These are phyloP conservation scores for Phylloscopus trochiloides DNA, from an alignment of 2,113 vertebrate genomes.

Conservation along the genomic window DNA sequence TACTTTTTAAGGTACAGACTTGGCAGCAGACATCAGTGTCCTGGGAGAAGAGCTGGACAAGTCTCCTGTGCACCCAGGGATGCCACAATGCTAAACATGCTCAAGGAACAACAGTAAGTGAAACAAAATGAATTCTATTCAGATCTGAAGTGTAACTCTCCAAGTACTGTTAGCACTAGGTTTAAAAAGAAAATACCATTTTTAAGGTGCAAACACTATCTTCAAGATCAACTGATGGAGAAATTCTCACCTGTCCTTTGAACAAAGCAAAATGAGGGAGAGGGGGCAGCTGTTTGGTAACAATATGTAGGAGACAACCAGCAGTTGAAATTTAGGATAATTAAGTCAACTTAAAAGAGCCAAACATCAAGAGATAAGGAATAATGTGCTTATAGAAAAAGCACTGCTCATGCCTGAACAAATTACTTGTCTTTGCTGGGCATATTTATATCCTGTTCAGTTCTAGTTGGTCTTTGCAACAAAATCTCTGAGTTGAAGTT, in stretches of 20 bases:
- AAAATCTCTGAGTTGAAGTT: background rate
- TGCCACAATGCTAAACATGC: background rate
- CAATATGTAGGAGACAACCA: background rate
- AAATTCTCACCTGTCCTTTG: background rate
- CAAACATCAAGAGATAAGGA: background rate
- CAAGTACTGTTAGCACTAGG: background rate
- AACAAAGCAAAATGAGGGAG: background rate
- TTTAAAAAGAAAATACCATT: background rate
- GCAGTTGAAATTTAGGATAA: conserved; percentile 14
- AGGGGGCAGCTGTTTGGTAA: background rate
- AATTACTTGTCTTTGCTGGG: background rate
- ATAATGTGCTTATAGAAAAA: background rate
- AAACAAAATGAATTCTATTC: background rate
- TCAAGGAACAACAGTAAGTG: background rate
- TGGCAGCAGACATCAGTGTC: background rate
- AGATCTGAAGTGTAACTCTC: background rate
- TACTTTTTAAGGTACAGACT: background rate
- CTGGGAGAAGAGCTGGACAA: background rate
- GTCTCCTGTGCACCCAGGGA: background rate
- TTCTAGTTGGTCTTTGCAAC: background rate
- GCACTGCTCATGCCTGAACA: background rate
- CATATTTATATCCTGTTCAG: background rate
- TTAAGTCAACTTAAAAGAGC: background rate
- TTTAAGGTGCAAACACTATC: conserved; percentile 11
- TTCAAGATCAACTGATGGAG: background rate